phyloP scores from a whole-genome alignment of 1,140 invertebrate genomes.

The Chionoecetes opilio region DNA sequence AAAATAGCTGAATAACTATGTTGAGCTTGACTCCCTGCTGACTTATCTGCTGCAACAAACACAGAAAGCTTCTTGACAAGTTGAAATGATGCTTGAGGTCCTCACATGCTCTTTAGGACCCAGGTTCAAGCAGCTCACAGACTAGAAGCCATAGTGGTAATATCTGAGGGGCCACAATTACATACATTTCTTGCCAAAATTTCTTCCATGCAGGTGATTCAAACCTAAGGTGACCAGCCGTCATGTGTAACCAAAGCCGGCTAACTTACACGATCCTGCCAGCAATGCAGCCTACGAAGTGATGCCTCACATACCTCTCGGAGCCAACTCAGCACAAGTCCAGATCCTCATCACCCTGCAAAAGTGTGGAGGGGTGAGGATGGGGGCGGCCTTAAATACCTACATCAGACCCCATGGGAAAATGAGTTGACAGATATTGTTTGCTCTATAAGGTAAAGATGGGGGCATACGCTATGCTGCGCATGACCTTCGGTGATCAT shows the following conservation, averaged over 20 bases:
- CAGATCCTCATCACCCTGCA: slow-evolving; percentile 55
- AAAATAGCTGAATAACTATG: slow-evolving; percentile 25
- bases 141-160: slow-evolving; percentile 41
- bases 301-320: neutral
- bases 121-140: slow-evolving; percentile 43
- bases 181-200: slow-evolving; percentile 53
- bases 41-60: slow-evolving; percentile 35
- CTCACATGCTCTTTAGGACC: slow-evolving; percentile 4
- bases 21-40: neutral
- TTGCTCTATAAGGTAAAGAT: too few species aligned
- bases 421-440: too few species aligned
- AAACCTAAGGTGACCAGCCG: slow-evolving; percentile 32
- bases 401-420: too few species aligned
- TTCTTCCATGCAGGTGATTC: slow-evolving; percentile 45
- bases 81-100: slow-evolving; percentile 37
- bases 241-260: slow-evolving; percentile 37
- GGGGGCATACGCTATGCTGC: too few species aligned
- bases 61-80: slow-evolving; percentile 54
- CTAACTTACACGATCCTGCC: slow-evolving; percentile 34
- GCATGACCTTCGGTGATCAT: too few species aligned
- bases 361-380: neutral
- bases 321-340: slow-evolving; percentile 70
- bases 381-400: too few species aligned
- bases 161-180: slow-evolving; percentile 44
- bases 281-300: slow-evolving; percentile 41